phyloP scores from a whole-genome alignment of 1,140 invertebrate species.

The Heliothis subflexa region DNA sequence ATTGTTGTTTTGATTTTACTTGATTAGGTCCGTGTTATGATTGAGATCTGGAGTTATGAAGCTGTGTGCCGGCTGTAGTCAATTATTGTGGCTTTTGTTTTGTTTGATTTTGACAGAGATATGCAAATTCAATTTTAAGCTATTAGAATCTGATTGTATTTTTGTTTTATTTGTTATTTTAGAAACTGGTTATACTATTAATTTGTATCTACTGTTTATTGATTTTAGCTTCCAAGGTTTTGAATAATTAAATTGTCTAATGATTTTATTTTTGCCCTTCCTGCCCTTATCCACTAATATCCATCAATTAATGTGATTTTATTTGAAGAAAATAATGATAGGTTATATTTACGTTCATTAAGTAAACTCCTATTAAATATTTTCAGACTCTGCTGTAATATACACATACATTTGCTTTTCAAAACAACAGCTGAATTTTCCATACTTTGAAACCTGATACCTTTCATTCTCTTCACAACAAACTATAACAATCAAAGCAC shows the following conservation, averaged over 20 bases:
- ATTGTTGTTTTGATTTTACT: slow-evolving; percentile 37
- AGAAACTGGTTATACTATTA: too few species aligned
- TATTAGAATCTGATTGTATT: not conserved
- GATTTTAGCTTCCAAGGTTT: too few species aligned
- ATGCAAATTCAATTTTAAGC: not conserved
- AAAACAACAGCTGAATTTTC: not conserved
- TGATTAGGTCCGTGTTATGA: slow-evolving; percentile 18
- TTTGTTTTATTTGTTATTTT: not conserved
- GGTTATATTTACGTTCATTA: too few species aligned
- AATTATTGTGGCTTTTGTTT: not conserved
- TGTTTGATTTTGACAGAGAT: not conserved
- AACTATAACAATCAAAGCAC: slow-evolving; percentile 28
- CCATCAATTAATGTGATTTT: too few species aligned
- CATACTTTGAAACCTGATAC: not conserved
- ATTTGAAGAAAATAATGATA: too few species aligned
- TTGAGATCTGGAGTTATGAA: slow-evolving; percentile 9
- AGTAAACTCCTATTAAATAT: too few species aligned
- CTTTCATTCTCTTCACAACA: not conserved
- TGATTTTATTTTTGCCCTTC: too few species aligned
- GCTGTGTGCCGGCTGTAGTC: not conserved
- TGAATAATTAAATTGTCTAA: too few species aligned
- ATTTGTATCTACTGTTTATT: too few species aligned
- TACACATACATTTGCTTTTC: not conserved
- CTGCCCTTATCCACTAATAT: too few species aligned
- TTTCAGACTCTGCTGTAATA: too few species aligned